These are phyloP conservation scores for Fukomys damarensis DNA, from an alignment of 2,113 vertebrate genomes.

Conservation along the genomic window DNA sequence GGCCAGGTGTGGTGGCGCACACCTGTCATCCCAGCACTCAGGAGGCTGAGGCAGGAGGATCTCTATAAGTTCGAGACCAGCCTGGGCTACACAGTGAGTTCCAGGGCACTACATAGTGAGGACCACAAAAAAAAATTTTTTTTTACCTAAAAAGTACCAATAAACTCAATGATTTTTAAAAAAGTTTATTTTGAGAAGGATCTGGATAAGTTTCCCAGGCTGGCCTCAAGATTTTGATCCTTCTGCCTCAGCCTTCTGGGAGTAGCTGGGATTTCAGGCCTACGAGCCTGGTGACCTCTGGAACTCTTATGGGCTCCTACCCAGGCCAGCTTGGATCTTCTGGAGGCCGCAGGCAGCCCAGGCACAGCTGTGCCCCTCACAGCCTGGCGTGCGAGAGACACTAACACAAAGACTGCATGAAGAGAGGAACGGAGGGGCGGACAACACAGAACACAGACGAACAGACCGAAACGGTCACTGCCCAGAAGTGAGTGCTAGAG, in stretches of 20 bases:
- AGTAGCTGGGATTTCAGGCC: background rate
- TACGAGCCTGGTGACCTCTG: background rate
- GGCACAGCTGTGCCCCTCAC: background rate
- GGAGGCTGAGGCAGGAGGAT: too few relatives aligned
- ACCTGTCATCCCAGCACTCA: too few relatives aligned
- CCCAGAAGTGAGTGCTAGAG: background rate
- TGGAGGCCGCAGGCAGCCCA: background rate
- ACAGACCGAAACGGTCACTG: background rate
- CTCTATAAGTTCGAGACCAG: too few relatives aligned
- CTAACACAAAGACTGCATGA: background rate
- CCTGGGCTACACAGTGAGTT: too few relatives aligned
- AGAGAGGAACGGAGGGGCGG: background rate
- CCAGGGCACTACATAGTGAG: too few relatives aligned
- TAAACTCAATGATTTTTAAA: too few relatives aligned
- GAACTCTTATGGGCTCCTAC: background rate
- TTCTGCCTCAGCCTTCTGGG: background rate
- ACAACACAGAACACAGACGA: background rate
- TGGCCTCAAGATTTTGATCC: background rate
- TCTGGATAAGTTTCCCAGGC: background rate
- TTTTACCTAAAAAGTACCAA: too few relatives aligned
- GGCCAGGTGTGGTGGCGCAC: too few relatives aligned
- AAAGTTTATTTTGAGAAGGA: background rate
- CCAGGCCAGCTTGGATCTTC: background rate
- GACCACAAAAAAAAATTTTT: too few relatives aligned
- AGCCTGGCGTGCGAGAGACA: background rate